Evolutionary conservation across 2,113 vertebrate genomes (phyloP).

Genomic region (Hymenochirus boettgeri): DNA sequence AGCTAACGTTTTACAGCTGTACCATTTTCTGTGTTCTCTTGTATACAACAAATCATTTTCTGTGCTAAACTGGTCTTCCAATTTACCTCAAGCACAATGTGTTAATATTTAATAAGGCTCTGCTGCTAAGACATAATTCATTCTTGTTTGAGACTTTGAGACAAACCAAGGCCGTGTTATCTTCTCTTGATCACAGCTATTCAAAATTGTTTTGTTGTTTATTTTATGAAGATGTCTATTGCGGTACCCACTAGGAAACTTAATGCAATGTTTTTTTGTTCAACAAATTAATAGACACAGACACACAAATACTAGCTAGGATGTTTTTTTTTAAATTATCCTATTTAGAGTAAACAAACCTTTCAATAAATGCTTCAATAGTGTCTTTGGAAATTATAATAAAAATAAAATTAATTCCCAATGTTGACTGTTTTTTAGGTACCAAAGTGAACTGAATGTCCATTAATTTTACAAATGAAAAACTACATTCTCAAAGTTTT

Average conservation of each 20-base stretch:
- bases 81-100: conserved; percentile 9
- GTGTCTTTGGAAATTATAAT: no score
- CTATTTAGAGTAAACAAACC: no score
- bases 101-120: conserved; percentile 22
- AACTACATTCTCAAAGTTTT: no score
- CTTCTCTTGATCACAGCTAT: neutral
- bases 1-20: neutral
- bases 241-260: conserved; percentile 1
- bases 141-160: neutral
- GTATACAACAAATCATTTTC: neutral
- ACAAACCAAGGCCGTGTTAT: conserved; percentile 4
- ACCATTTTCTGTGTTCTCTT: neutral
- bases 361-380: no score
- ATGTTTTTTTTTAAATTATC: no score
- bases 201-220: conserved; percentile 10
- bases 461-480: no score
- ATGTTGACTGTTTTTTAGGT: no score
- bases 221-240: conserved; percentile 15
- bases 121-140: conserved; percentile 9
- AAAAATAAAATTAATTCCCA: no score
- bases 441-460: no score
- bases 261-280: no score
- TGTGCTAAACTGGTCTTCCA: neutral
- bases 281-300: no score
- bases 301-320: no score